phyloP scores from a whole-genome alignment of 2,888 invertebrate genomes.

The Heliconius aoede region DNA sequence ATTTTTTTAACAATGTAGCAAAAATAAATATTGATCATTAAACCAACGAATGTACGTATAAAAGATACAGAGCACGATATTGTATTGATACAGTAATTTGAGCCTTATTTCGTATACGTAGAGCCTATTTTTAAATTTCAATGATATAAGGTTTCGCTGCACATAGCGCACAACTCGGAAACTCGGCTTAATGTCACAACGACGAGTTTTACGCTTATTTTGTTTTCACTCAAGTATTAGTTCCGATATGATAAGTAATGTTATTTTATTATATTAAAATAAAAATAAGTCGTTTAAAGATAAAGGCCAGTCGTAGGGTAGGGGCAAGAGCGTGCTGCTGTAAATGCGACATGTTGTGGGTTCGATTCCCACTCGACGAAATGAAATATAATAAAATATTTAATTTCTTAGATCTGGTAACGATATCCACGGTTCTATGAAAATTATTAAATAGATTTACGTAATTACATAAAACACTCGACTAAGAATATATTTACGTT shows the following conservation, averaged over 20 bases:
- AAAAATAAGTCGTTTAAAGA: background rate
- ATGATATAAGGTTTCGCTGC: constrained; percentile 12
- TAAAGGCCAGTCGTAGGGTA: too few relatives aligned
- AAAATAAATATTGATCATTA: constrained; percentile 24
- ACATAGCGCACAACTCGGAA: constrained; percentile 23
- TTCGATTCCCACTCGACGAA: too few relatives aligned
- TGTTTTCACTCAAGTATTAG: constrained; percentile 23
- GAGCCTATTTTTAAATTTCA: background rate
- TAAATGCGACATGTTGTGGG: too few relatives aligned
- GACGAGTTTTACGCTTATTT: constrained; percentile 29
- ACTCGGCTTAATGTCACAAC: constrained; percentile 34
- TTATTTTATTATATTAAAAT: constrained; percentile 11
- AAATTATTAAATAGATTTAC: background rate
- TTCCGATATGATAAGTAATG: constrained; percentile 24
- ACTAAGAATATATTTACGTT: constrained; percentile 19
- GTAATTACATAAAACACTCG: background rate
- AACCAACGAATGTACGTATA: background rate
- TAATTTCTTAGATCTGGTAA: too few relatives aligned
- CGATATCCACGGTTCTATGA: background rate
- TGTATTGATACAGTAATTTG: background rate
- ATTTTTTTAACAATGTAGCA: constrained; percentile 2
- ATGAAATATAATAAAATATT: too few relatives aligned
- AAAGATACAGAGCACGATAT: background rate
- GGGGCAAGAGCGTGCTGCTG: too few relatives aligned
- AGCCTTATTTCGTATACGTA: background rate